phyloP scores from a whole-genome alignment of 2,113 vertebrate species.

The Lagopus leucura region DNA sequence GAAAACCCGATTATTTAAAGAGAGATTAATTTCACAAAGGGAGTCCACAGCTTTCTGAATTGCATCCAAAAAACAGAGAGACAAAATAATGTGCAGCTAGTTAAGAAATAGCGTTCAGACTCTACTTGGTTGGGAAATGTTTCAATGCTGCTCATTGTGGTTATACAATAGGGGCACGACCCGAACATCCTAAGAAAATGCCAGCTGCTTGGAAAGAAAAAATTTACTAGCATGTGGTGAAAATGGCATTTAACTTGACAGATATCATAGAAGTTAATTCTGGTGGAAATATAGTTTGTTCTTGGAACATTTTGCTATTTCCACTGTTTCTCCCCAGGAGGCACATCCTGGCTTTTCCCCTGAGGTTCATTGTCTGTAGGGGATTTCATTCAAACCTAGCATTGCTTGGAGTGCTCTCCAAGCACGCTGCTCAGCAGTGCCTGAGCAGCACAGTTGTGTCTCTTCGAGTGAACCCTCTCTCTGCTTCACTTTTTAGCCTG shows the following conservation, averaged over 20 bases:
- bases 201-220: slow-evolving; percentile 55
- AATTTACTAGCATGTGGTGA: slow-evolving; percentile 45
- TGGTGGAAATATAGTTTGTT: background rate
- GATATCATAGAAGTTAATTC: slow-evolving; percentile 33
- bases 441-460: background rate
- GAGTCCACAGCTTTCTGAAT: background rate
- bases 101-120: slow-evolving; percentile 35
- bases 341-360: background rate
- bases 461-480: background rate
- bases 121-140: slow-evolving; percentile 25
- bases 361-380: background rate
- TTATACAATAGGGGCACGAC: slow-evolving; percentile 58
- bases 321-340: background rate
- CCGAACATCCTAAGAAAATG: slow-evolving; percentile 55
- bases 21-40: background rate
- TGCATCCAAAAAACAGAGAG: background rate
- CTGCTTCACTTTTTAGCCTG: background rate
- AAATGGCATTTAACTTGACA: slow-evolving; percentile 26
- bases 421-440: background rate
- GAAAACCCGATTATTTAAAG: background rate
- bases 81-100: background rate
- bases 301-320: background rate
- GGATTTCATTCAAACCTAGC: background rate
- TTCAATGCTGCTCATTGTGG: slow-evolving; percentile 32
- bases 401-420: background rate